Evolutionary conservation across 2,888 invertebrate species (phyloP).

Genomic region (Scaptomyza tumidula): DNA sequence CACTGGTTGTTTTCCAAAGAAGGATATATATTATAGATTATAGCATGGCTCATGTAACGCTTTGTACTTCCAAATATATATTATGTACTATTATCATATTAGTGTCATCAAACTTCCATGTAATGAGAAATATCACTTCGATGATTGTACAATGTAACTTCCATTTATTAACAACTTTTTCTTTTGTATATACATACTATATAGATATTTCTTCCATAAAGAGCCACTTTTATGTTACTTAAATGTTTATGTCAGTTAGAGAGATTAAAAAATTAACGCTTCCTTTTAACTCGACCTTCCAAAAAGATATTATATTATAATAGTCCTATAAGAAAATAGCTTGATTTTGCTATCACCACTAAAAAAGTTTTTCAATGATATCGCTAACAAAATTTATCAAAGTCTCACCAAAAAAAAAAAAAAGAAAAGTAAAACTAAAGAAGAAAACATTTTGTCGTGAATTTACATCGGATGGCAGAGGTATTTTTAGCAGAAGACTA

Average conservation of each 20-base stretch:
- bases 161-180: constrained; percentile 9
- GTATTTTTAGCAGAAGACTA: constrained; percentile 16
- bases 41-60: constrained; percentile 34
- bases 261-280: constrained; percentile 12
- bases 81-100: constrained; percentile 31
- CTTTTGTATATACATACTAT: constrained; percentile 7
- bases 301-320: constrained; percentile 10
- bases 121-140: constrained; percentile 12
- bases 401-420: constrained; percentile 3
- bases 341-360: constrained; percentile 8
- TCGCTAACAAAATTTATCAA: constrained; percentile 13
- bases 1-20: constrained; percentile 36
- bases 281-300: constrained; percentile 26
- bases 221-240: constrained; percentile 2
- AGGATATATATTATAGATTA: constrained; percentile 29
- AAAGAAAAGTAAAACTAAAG: neutral
- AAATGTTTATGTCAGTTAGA: constrained; percentile 5
- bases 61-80: constrained; percentile 27
- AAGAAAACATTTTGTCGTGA: constrained; percentile 1
- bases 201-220: constrained; percentile 7
- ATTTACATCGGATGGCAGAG: constrained; percentile 17
- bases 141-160: constrained; percentile 26
- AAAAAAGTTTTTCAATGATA: constrained; percentile 1
- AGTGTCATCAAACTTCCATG: constrained; percentile 31
- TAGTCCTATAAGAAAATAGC: constrained; percentile 4